Evolutionary conservation across 2,797 vertebrate species (phyloP).

Genomic region (Uromys caudimaculatus): DNA sequence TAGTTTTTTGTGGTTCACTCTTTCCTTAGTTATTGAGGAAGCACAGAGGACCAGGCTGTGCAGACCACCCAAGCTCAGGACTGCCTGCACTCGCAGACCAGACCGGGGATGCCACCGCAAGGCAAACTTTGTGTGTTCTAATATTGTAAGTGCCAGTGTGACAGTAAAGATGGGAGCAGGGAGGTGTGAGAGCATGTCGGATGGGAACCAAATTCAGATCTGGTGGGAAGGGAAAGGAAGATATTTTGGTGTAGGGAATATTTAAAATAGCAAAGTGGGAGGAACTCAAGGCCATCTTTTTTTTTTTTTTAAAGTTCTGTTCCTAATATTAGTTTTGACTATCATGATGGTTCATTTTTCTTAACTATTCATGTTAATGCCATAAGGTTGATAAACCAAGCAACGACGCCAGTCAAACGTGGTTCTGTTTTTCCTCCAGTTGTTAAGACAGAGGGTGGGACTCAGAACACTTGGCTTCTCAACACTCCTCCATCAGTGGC

Average conservation of each 20-base stretch:
- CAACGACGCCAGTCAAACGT: not conserved
- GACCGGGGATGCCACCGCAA: not conserved
- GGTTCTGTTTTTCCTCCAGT: not conserved
- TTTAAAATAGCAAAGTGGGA: constrained; percentile 25
- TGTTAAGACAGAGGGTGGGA: not conserved
- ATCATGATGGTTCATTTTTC: not conserved
- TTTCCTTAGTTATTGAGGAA: not conserved
- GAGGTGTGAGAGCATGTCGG: not conserved
- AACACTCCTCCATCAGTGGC: not conserved
- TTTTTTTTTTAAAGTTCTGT: not conserved
- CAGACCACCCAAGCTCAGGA: not conserved
- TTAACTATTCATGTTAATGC: not conserved
- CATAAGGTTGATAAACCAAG: not conserved
- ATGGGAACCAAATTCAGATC: not conserved
- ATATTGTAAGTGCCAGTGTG: not conserved
- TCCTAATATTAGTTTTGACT: constrained; percentile 13
- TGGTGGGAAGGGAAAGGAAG: not conserved
- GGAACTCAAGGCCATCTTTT: not conserved
- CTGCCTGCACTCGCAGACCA: not conserved
- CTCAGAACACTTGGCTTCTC: not conserved
- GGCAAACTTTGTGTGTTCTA: not conserved
- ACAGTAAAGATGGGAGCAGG: not conserved
- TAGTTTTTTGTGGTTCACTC: not conserved
- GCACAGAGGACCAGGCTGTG: not conserved
- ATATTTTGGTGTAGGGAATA: constrained; percentile 22